phyloP scores from a whole-genome alignment of 2,888 invertebrate genomes.

The Hypsopygia costalis region DNA sequence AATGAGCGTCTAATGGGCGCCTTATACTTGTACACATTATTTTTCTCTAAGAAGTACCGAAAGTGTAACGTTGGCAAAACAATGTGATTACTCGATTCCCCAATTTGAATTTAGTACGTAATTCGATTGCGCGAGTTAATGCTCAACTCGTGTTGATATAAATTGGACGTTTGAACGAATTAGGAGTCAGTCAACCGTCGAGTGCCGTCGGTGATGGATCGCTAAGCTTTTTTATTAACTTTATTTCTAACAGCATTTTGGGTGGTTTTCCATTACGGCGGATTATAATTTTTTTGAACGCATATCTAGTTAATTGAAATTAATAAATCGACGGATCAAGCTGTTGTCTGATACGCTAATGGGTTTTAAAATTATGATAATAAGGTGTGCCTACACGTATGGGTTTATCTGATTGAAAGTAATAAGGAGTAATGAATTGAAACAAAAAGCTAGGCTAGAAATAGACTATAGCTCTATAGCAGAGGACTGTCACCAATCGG shows the following conservation, averaged over 20 bases:
- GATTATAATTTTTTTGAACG: slow-evolving; percentile 33
- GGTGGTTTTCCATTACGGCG: slow-evolving; percentile 38
- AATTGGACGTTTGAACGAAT: slow-evolving; percentile 62
- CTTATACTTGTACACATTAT: no score
- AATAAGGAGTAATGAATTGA: no score
- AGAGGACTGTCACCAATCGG: no score
- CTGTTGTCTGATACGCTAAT: slow-evolving; percentile 11
- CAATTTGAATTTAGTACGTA: slow-evolving; percentile 64
- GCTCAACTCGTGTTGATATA: slow-evolving; percentile 63
- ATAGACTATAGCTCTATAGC: no score
- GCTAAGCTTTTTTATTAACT: slow-evolving; percentile 31
- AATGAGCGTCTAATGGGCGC: no score
- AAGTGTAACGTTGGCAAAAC: slow-evolving; percentile 28
- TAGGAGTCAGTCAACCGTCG: slow-evolving; percentile 48
- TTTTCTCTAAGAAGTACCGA: no score
- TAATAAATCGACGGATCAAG: slow-evolving; percentile 29
- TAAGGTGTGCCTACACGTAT: neutral
- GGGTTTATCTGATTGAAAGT: no score
- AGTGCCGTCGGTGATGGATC: slow-evolving; percentile 32
- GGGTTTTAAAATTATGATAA: slow-evolving; percentile 10
- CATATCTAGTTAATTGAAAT: slow-evolving; percentile 47
- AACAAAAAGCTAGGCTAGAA: no score
- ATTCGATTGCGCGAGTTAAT: slow-evolving; percentile 66
- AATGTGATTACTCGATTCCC: slow-evolving; percentile 59
- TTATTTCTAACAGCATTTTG: slow-evolving; percentile 42